Conservation (phyloP, 1,140 invertebrate genomes). For the Leptinotarsa lineolata region DNA sequence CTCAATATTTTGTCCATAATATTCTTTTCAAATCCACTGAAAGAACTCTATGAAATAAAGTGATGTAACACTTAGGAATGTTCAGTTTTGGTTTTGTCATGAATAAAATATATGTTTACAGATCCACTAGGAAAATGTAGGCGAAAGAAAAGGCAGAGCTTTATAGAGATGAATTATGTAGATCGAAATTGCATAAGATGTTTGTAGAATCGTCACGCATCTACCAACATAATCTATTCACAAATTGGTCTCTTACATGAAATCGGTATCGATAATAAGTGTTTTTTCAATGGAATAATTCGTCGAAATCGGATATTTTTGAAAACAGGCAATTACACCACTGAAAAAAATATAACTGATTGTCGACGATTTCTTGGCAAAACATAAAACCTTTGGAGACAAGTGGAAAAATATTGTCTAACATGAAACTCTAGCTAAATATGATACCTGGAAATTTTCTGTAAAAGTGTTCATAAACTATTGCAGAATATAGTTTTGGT, state of each 20-base stretch:
- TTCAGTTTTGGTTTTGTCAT: not conserved
- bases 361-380: too few species aligned
- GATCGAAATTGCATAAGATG: slow-evolving; percentile 3
- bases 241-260: not conserved
- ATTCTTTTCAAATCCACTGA: not conserved
- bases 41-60: too few species aligned
- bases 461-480: too few species aligned
- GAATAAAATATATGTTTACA: not conserved
- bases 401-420: too few species aligned
- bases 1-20: not conserved
- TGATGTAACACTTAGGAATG: too few species aligned
- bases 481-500: too few species aligned
- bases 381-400: too few species aligned
- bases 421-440: too few species aligned
- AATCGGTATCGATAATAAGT: not conserved
- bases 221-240: not conserved
- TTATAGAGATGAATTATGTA: not conserved
- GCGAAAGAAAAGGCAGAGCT: not conserved
- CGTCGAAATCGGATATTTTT: too few species aligned
- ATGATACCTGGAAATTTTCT: too few species aligned
- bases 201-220: not conserved
- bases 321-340: too few species aligned
- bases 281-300: not conserved
- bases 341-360: too few species aligned
- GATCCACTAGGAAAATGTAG: not conserved